These are phyloP conservation scores for Ditylenchus dipsaci DNA, from an alignment of 1,140 invertebrate genomes.

Conservation along the genomic window DNA sequence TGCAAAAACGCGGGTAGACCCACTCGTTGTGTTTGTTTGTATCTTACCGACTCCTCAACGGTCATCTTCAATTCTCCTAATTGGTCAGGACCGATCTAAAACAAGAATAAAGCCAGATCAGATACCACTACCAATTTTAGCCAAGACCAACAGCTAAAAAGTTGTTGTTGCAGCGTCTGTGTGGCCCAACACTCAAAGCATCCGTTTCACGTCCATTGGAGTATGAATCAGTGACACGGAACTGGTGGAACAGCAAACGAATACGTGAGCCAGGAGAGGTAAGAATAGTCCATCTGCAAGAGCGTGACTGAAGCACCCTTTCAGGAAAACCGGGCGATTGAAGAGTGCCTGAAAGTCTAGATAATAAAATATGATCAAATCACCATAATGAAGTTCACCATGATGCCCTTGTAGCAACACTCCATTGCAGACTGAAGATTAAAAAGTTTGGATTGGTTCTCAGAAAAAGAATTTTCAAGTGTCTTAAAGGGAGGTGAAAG, in stretches of 20 bases:
- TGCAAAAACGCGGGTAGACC: slow-evolving; percentile 19
- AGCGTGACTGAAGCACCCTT: slow-evolving; percentile 16
- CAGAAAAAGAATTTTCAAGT: too few species aligned
- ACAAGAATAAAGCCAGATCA: neutral
- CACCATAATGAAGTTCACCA: slow-evolving; percentile 11
- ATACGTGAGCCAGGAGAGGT: slow-evolving; percentile 47
- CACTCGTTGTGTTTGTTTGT: neutral
- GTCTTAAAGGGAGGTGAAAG: too few species aligned
- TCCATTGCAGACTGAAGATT: slow-evolving; percentile 43
- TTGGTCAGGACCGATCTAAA: slow-evolving; percentile 23
- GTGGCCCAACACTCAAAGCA: neutral
- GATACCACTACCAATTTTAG: neutral
- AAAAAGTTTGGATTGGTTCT: slow-evolving; percentile 5
- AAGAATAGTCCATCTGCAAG: slow-evolving; percentile 44
- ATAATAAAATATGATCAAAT: neutral
- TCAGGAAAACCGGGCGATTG: slow-evolving; percentile 51
- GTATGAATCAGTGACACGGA: slow-evolving; percentile 32
- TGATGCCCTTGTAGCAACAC: slow-evolving; percentile 29
- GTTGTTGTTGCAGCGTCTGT: slow-evolving; percentile 14
- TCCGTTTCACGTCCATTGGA: neutral
- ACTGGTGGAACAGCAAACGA: slow-evolving; percentile 42
- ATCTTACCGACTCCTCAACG: slow-evolving; percentile 8
- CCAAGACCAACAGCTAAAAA: slow-evolving; percentile 1
- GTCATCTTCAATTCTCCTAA: slow-evolving; percentile 11
- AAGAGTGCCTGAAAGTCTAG: slow-evolving; percentile 14